phyloP scores from a whole-genome alignment of 2,888 invertebrate genomes.

The Ormyrus labotus region DNA sequence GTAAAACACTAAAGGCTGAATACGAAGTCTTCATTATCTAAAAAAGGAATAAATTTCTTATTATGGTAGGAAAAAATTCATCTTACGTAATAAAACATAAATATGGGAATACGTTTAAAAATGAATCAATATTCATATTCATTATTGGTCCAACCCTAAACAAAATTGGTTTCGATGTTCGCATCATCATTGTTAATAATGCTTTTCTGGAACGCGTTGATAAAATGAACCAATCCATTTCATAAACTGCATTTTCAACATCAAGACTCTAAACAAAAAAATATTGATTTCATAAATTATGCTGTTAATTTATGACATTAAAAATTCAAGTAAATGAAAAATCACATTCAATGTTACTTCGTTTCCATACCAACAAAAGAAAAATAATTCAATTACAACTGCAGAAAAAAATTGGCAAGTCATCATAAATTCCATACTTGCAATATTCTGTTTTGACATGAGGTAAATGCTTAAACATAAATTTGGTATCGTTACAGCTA shows the following conservation, averaged over 20 bases:
- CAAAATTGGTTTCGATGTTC: conserved; percentile 48
- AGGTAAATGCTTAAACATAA: conserved; percentile 54
- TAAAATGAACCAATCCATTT: conserved; percentile 45
- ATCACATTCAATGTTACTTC: conserved; percentile 55
- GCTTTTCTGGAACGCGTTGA: conserved; percentile 32
- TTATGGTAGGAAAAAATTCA: not conserved
- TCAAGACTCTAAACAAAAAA: conserved; percentile 43
- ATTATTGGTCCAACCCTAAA: conserved; percentile 51
- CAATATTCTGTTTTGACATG: conserved; percentile 44
- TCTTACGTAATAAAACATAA: not conserved
- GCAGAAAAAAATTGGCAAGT: conserved; percentile 54
- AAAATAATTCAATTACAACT: conserved; percentile 55
- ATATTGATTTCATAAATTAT: not conserved
- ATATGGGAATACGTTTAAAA: conserved; percentile 25
- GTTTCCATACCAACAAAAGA: conserved; percentile 57
- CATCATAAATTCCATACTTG: conserved; percentile 52
- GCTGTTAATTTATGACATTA: not conserved
- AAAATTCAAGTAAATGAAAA: not conserved
- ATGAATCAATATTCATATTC: conserved; percentile 55
- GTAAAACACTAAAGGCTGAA: conserved; percentile 52
- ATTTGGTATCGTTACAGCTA: conserved; percentile 54
- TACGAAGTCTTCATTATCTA: conserved; percentile 56
- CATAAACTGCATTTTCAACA: conserved; percentile 37
- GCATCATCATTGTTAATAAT: conserved; percentile 39
- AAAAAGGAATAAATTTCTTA: conserved; percentile 7